Percentiles rank a stretch among this genome's conserved stretches.
phyloP scores from a whole-genome alignment of 2,113 vertebrate genomes.

The Lota lota region DNA sequence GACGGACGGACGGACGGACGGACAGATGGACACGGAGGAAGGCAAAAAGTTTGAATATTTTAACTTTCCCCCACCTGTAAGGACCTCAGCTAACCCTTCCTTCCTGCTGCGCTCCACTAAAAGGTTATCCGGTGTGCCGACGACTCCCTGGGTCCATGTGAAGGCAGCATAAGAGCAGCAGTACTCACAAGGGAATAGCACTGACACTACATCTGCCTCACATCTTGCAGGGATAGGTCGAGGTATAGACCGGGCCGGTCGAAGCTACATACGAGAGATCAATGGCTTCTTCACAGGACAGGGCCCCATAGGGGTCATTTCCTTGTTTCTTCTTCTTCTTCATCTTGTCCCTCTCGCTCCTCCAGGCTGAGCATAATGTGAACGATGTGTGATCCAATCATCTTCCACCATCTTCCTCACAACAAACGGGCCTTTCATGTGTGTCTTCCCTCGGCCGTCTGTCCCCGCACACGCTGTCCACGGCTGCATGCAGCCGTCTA shows the following conservation, averaged over 20 bases:
- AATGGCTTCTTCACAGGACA: constrained; percentile 41
- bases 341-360: neutral
- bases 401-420: constrained; percentile 44
- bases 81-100: too few relatives aligned
- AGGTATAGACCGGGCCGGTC: neutral
- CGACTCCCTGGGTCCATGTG: too few relatives aligned
- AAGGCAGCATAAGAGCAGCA: too few relatives aligned
- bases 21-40: too few relatives aligned
- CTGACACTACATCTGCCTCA: too few relatives aligned
- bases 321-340: constrained; percentile 23
- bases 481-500: constrained; percentile 30
- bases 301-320: constrained; percentile 45
- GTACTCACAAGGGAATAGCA: too few relatives aligned
- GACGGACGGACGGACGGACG: too few relatives aligned
- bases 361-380: constrained; percentile 46
- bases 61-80: too few relatives aligned
- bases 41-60: too few relatives aligned
- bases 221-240: constrained; percentile 10
- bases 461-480: constrained; percentile 25
- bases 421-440: constrained; percentile 57
- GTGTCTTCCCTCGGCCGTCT: constrained; percentile 21
- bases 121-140: too few relatives aligned
- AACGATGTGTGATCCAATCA: constrained; percentile 42
- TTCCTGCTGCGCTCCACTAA: too few relatives aligned
- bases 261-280: constrained; percentile 10